phyloP scores from a whole-genome alignment of 2,888 invertebrate genomes.

The Oligia latruncula region DNA sequence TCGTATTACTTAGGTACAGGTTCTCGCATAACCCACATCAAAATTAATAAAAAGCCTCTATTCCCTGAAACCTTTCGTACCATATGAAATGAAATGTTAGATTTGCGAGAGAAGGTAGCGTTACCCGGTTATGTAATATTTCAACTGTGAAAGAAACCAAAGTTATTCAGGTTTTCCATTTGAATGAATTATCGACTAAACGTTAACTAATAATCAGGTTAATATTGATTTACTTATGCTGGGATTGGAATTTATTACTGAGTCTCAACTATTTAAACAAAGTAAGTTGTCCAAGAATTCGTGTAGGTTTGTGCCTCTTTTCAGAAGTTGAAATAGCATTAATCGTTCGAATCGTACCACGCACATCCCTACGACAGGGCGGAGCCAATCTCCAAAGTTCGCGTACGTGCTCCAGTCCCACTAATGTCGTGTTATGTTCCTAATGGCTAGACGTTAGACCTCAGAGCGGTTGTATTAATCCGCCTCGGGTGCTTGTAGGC shows the following conservation, averaged over 20 bases:
- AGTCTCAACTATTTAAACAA: background rate
- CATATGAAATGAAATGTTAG: slow-evolving; percentile 42
- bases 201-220: slow-evolving; percentile 1
- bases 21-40: slow-evolving; percentile 42
- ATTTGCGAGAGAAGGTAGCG: slow-evolving; percentile 20
- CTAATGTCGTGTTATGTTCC: slow-evolving; percentile 50
- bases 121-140: background rate
- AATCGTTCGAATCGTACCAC: background rate
- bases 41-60: slow-evolving; percentile 43
- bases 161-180: slow-evolving; percentile 9
- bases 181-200: slow-evolving; percentile 10
- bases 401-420: slow-evolving; percentile 17
- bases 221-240: slow-evolving; percentile 14
- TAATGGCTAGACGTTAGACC: slow-evolving; percentile 51
- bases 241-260: slow-evolving; percentile 6
- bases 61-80: slow-evolving; percentile 21
- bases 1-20: slow-evolving; percentile 24
- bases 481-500: slow-evolving; percentile 51
- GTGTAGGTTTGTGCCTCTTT: background rate
- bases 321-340: background rate
- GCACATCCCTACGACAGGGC: slow-evolving; percentile 9
- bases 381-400: slow-evolving; percentile 2
- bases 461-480: slow-evolving; percentile 54
- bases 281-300: background rate
- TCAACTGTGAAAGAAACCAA: slow-evolving; percentile 5